Evolutionary conservation across 2,888 invertebrate species (phyloP), one percentile per base, ranked within the genome.

Genomic region (Polymixis lichenea): DNA sequence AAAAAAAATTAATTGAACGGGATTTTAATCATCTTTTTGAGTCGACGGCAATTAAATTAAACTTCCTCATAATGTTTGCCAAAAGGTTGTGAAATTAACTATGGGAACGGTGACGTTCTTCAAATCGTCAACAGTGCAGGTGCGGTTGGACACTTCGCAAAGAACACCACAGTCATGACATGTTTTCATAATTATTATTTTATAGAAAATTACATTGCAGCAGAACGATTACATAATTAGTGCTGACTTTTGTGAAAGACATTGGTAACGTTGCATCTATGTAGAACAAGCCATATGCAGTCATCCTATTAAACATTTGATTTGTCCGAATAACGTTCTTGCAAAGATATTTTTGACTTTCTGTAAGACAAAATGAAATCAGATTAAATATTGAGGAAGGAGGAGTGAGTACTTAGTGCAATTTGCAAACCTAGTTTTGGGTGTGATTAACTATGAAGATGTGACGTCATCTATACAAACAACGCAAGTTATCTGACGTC

Each of bases 171-270:
- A 32, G 19, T 22, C 32, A 32, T 22, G 0, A 60, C 1, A 22
- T 32, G n/a, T 6, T 32, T 19, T 60, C 32, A 13, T 60, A 32
- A 19, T 60, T 32, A 7, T 3, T 7, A 32, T 60, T 60, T 32
- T 60, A 60, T 7, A 60, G 13, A 32, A 60, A 60, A 60, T 60
- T 32, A 60, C 60, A 60, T 32, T 60, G 60, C 22, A 60, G 22
- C 60, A 60, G 11, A 32, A 60, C 60, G 13, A 60, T 32, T 11
- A 32, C 60, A 60, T 32, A 60, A 22, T 22, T 13, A 22, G 22
- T 32, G 60, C 11, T 32, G 1, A 60, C 22, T 60, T 32, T 22
- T 9, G 22, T 32, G 32, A 60, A 60, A 60, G 19, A 32, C 32
- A 60, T 60, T 60, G 32, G 22, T 60, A 61, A 22, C 13, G 32